Percentiles rank a stretch among this genome's conserved stretches.
These are phyloP conservation scores for Astropecten irregularis DNA, from an alignment of 53 echinoderm and acorn worm species.

Conservation along the genomic window DNA sequence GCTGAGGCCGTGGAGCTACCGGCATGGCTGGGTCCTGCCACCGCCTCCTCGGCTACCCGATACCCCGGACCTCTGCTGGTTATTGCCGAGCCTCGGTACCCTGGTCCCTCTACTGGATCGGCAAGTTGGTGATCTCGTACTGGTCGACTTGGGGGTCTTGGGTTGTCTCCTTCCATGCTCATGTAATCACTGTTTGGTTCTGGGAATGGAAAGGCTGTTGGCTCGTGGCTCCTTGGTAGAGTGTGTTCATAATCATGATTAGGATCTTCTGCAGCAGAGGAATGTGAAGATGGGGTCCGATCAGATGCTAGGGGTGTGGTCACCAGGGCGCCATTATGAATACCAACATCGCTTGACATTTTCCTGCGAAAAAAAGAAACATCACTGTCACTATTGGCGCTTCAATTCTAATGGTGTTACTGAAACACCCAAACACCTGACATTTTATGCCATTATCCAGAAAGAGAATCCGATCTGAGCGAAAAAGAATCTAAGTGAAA, in stretches of 20 bases:
- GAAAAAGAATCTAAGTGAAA: too few relatives aligned
- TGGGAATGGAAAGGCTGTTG: slow-evolving; percentile 34
- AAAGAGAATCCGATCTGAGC: too few relatives aligned
- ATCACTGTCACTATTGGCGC: too few relatives aligned
- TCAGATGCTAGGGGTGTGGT: slow-evolving; percentile 43
- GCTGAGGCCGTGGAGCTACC: slow-evolving; percentile 29
- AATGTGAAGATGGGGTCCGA: slow-evolving; percentile 40
- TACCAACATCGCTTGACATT: background rate
- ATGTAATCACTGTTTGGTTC: background rate
- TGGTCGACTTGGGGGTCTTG: background rate
- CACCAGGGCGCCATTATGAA: slow-evolving; percentile 32
- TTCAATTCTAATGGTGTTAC: too few relatives aligned
- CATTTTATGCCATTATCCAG: too few relatives aligned
- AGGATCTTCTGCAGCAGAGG: slow-evolving; percentile 18
- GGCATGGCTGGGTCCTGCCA: slow-evolving; percentile 34
- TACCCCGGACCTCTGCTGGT: slow-evolving; percentile 27
- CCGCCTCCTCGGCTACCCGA: slow-evolving; percentile 16
- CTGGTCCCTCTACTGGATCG: slow-evolving; percentile 10
- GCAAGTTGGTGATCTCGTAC: slow-evolving; percentile 1
- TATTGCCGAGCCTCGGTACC: slow-evolving; percentile 15
- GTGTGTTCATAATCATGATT: slow-evolving; percentile 32
- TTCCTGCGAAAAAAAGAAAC: background rate
- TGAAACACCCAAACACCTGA: too few relatives aligned
- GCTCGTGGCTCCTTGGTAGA: background rate
- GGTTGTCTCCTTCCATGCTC: background rate